phyloP scores from a whole-genome alignment of 2,888 invertebrate genomes.

The Neuroscelio doddi region DNA sequence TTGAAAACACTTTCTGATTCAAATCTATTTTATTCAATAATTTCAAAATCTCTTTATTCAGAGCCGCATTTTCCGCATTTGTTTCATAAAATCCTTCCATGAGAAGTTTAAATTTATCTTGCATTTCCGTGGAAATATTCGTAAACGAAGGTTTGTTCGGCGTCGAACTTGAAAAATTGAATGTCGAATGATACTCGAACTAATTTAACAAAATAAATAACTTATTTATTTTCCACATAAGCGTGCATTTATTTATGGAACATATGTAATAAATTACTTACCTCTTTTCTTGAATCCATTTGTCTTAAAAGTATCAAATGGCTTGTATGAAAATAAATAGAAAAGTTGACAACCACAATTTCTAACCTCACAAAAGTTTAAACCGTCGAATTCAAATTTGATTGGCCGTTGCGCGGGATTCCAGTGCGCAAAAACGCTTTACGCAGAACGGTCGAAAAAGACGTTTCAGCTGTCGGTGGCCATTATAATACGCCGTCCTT shows the following conservation, averaged over 20 bases:
- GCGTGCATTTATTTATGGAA: too few species aligned
- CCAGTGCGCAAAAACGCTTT: background rate
- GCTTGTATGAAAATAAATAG: too few species aligned
- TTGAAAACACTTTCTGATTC: constrained; percentile 53
- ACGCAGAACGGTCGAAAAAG: background rate
- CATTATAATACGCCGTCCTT: constrained; percentile 1
- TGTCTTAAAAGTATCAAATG: too few species aligned
- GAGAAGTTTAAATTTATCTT: constrained; percentile 47
- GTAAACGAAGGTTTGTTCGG: background rate
- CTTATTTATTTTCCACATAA: too few species aligned
- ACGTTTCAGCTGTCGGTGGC: constrained; percentile 1
- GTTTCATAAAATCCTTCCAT: constrained; percentile 56
- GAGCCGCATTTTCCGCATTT: constrained; percentile 55
- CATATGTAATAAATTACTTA: too few species aligned
- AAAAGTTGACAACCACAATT: background rate
- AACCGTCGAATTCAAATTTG: background rate
- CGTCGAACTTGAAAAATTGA: background rate
- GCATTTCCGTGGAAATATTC: background rate
- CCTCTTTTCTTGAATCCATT: constrained; percentile 1
- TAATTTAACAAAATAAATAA: too few species aligned
- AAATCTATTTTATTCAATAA: constrained; percentile 56
- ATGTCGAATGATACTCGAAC: background rate
- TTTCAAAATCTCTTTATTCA: constrained; percentile 52
- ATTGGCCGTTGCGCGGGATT: background rate
- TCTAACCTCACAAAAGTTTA: background rate